Conservation (phyloP, 1,140 invertebrate genomes). For the Bathynomus jamesi region DNA sequence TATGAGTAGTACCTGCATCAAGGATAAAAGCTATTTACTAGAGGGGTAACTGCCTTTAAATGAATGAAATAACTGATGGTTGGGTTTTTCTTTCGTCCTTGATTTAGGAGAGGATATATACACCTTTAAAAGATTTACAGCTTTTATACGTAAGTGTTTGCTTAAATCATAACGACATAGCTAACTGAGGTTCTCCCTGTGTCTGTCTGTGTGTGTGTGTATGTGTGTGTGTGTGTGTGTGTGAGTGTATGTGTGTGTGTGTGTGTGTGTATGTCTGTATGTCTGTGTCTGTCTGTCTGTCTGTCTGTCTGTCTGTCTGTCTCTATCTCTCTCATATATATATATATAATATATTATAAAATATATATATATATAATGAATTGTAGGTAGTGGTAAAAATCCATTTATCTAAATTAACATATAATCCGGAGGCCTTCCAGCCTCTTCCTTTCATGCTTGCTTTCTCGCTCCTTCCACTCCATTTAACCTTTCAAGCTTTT, state of each 20-base stretch:
- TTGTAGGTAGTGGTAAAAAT: not conserved
- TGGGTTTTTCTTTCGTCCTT: too few relatives aligned
- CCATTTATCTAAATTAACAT: not conserved
- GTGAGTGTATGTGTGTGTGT: not conserved
- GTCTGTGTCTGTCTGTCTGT: conserved; percentile 9
- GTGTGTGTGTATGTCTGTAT: too few relatives aligned
- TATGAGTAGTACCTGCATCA: too few relatives aligned
- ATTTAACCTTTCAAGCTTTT: not conserved
- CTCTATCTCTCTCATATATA: not conserved
- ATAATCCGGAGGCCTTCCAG: not conserved
- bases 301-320: conserved; percentile 9
- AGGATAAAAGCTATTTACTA: too few relatives aligned
- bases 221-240: conserved; percentile 11
- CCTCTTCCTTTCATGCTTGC: not conserved
- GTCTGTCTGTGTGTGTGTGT: conserved; percentile 14
- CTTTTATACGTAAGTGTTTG: too few relatives aligned
- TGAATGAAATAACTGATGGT: too few relatives aligned
- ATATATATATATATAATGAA: not conserved
- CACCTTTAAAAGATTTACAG: too few relatives aligned
- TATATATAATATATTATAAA: not conserved
- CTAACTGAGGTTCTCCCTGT: too few relatives aligned
- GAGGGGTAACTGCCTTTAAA: too few relatives aligned
- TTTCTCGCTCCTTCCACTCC: not conserved
- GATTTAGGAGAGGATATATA: too few relatives aligned
- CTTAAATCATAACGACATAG: too few relatives aligned